A percentile compares a stretch with the other conserved stretches of the same genome.
phyloP scores from a whole-genome alignment of 2,113 vertebrate genomes.

The Boulengerochromis microlepis region DNA sequence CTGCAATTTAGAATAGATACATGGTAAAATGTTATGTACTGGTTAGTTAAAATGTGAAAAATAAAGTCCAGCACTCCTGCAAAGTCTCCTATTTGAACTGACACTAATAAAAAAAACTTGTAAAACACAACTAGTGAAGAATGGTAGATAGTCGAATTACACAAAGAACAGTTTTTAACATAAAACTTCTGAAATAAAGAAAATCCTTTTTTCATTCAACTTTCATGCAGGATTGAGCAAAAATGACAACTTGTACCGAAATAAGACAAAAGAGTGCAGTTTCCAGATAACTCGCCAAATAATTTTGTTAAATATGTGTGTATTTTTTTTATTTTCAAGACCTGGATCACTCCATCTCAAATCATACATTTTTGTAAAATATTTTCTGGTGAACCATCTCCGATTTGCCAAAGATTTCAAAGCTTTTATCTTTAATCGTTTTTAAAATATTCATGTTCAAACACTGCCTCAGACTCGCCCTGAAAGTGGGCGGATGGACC shows the following conservation, averaged over 20 bases:
- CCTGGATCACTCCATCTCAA: neutral
- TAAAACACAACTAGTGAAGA: neutral
- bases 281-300: neutral
- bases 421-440: neutral
- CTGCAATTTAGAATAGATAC: neutral
- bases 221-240: neutral
- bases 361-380: neutral
- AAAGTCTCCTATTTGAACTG: neutral
- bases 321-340: rapidly evolving
- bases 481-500: neutral
- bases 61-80: neutral
- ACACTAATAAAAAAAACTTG: neutral
- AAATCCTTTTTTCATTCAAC: neutral
- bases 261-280: neutral
- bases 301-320: neutral
- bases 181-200: neutral
- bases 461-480: neutral
- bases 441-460: neutral
- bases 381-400: neutral
- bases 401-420: neutral
- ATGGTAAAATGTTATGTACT: neutral
- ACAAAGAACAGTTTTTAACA: neutral
- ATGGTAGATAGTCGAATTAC: neutral
- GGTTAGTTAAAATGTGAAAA: neutral
- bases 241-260: neutral